Conservation (phyloP, 2,888 invertebrate species). For the Tenodera sinensis region DNA sequence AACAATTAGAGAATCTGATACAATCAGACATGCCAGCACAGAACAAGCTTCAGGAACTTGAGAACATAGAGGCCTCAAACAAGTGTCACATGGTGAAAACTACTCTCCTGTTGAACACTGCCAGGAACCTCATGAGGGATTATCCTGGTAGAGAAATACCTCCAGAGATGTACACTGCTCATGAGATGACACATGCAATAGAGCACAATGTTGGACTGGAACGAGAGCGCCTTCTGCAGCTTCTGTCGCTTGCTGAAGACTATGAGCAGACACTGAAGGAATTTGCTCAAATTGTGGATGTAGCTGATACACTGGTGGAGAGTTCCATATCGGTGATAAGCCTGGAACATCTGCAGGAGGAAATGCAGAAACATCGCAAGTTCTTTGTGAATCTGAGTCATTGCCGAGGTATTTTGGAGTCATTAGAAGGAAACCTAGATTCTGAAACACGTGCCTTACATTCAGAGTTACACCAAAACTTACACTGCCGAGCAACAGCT, state of each 20-base stretch:
- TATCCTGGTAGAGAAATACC: constrained; percentile 70
- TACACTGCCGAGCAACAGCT: constrained; percentile 71
- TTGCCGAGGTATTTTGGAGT: constrained; percentile 81
- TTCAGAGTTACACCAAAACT: constrained; percentile 67
- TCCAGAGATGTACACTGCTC: constrained; percentile 59
- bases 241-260: constrained; percentile 74
- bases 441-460: constrained; percentile 71
- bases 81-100: constrained; percentile 58
- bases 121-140: constrained; percentile 60
- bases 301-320: constrained; percentile 77
- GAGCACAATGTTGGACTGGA: constrained; percentile 67
- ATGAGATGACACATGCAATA: constrained; percentile 61
- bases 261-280: constrained; percentile 85
- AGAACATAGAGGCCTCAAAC: constrained; percentile 65
- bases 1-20: constrained; percentile 53
- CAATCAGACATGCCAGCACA: constrained; percentile 63
- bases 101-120: constrained; percentile 58
- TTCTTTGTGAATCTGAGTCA: constrained; percentile 87
- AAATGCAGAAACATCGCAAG: constrained; percentile 84
- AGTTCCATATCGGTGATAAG: constrained; percentile 71
- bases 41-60: constrained; percentile 64
- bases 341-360: constrained; percentile 78
- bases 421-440: constrained; percentile 78
- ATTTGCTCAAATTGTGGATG: constrained; percentile 78
- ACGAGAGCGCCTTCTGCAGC: constrained; percentile 70